Conservation (phyloP, 2,888 invertebrate species). For the Euphydryas editha region DNA sequence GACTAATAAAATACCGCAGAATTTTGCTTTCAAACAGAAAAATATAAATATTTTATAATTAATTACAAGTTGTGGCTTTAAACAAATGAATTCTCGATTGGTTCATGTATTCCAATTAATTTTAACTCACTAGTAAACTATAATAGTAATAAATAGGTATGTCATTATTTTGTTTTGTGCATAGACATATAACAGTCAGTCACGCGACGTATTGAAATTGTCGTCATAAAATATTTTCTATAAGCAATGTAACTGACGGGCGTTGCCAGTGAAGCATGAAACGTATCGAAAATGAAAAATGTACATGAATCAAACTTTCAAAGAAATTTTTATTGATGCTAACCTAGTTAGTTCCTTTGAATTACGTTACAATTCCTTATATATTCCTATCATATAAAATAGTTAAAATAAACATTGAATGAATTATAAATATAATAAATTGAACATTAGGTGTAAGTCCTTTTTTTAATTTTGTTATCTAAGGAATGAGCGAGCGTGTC, state of each 20-base stretch:
- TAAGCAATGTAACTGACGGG: slow-evolving; percentile 28
- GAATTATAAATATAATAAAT: neutral
- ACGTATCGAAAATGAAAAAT: slow-evolving; percentile 9
- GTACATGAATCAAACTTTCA: slow-evolving; percentile 12
- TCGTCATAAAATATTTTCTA: slow-evolving; percentile 10
- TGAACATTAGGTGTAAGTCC: neutral
- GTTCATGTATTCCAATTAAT: slow-evolving; percentile 1
- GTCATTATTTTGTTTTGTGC: slow-evolving; percentile 6
- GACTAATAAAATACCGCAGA: neutral
- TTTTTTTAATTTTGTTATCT: neutral
- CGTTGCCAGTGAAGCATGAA: slow-evolving; percentile 25
- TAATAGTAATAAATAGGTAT: slow-evolving; percentile 1
- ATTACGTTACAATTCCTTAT: too few species aligned
- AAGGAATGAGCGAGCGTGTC: neutral
- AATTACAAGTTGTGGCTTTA: neutral
- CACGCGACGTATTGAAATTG: slow-evolving; percentile 10
- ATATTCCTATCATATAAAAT: too few species aligned
- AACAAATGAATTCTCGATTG: neutral
- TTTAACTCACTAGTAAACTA: neutral
- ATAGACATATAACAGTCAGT: neutral
- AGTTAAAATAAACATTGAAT: neutral
- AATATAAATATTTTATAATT: neutral
- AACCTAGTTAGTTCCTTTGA: slow-evolving; percentile 6
- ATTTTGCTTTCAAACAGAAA: neutral
- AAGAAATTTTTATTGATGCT: slow-evolving; percentile 6